phyloP scores from a whole-genome alignment of 2,113 vertebrate species.

The Gobiocypris rarus region DNA sequence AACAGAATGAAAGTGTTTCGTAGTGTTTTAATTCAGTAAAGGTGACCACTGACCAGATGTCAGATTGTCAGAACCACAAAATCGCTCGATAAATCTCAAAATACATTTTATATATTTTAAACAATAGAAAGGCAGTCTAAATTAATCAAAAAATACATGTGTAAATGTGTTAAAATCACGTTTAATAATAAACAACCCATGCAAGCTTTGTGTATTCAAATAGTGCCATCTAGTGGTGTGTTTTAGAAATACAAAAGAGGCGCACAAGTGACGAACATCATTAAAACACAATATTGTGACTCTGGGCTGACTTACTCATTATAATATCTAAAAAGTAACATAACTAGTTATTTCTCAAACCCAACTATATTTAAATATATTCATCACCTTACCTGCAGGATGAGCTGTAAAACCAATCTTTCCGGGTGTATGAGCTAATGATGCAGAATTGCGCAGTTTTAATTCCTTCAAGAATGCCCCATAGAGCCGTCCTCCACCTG shows the following conservation, averaged over 20 bases:
- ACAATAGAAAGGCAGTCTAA: not conserved
- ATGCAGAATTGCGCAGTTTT: conserved; percentile 12
- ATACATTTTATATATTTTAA: not conserved
- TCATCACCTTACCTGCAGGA: not conserved
- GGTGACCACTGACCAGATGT: not conserved
- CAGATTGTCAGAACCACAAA: not conserved
- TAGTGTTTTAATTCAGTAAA: not conserved
- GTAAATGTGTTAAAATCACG: too few species aligned
- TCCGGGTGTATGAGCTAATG: not conserved
- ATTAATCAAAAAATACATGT: not conserved
- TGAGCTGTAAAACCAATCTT: not conserved
- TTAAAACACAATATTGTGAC: not conserved
- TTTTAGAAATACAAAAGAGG: not conserved
- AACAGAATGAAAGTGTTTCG: too few species aligned
- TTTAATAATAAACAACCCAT: not conserved
- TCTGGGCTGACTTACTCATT: not conserved
- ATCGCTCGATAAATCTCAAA: not conserved
- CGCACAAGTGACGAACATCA: conserved; percentile 7
- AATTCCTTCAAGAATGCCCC: not conserved
- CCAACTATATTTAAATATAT: not conserved
- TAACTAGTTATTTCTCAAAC: not conserved
- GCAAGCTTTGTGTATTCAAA: not conserved
- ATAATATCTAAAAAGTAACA: not conserved
- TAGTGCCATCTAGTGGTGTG: conserved; percentile 35
- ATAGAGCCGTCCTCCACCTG: not conserved